phyloP scores from a whole-genome alignment of 2,797 vertebrate species.

The Poecilia wingei region DNA sequence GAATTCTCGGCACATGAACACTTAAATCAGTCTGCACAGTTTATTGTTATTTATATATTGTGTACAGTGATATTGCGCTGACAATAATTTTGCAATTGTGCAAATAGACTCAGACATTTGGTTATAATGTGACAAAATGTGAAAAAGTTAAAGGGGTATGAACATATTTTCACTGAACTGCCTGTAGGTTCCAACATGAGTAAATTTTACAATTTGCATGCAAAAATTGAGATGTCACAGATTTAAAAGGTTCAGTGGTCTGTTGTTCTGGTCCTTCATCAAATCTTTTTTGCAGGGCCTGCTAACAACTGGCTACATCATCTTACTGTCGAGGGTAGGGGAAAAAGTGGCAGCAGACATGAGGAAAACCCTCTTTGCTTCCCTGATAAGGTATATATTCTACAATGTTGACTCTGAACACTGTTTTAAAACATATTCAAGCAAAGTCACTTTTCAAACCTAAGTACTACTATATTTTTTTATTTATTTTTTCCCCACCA shows the following conservation, averaged over 20 bases:
- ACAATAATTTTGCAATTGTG: not conserved
- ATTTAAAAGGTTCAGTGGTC: constrained; percentile 24
- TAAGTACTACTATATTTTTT: not conserved
- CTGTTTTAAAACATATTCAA: not conserved
- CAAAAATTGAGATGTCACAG: constrained; percentile 16
- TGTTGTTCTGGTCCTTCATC: constrained; percentile 24
- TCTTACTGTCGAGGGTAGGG: constrained; percentile 88
- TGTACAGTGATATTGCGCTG: not conserved
- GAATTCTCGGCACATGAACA: not conserved
- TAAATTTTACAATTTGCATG: not conserved
- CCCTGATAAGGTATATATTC: constrained; percentile 83
- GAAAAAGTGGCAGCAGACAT: constrained; percentile 90
- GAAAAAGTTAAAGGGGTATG: not conserved
- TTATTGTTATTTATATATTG: not conserved
- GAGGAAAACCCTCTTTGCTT: constrained; percentile 89
- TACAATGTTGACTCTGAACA: not conserved
- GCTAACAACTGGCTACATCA: constrained; percentile 92
- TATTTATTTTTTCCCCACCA: constrained; percentile 55
- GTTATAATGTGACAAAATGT: not conserved
- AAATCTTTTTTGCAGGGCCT: constrained; percentile 81
- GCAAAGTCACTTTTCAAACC: not conserved
- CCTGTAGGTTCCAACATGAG: not conserved
- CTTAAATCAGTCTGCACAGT: not conserved
- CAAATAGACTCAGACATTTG: not conserved
- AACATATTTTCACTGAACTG: not conserved